A percentile compares a stretch with the other conserved stretches of the same genome.
phyloP scores from a whole-genome alignment of 2,797 vertebrate genomes.

The Telmatherina bonti region DNA sequence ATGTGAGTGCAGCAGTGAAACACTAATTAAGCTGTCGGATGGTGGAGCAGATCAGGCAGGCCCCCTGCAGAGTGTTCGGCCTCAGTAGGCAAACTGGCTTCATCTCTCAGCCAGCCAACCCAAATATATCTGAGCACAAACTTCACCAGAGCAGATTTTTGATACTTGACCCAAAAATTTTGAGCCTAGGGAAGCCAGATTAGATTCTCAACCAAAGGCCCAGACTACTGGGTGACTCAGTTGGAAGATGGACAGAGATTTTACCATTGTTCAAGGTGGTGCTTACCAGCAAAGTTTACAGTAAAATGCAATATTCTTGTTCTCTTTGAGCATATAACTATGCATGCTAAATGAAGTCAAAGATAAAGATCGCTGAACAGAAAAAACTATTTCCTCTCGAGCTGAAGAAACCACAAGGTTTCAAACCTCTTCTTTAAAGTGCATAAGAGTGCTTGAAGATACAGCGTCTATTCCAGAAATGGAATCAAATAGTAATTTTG shows the following conservation, averaged over 20 bases:
- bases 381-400: slow-evolving; percentile 40
- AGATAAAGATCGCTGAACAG: slow-evolving; percentile 10
- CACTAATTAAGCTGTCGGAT: slow-evolving; percentile 82
- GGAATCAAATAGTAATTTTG: slow-evolving; percentile 53
- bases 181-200: slow-evolving; percentile 55
- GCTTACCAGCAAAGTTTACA: slow-evolving; percentile 41
- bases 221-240: slow-evolving; percentile 47
- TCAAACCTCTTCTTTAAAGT: slow-evolving; percentile 45
- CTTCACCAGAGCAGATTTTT: slow-evolving; percentile 36
- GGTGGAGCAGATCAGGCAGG: slow-evolving; percentile 76
- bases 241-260: slow-evolving; percentile 38
- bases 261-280: slow-evolving; percentile 21
- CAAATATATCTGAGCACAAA: slow-evolving; percentile 70
- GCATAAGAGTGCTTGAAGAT: slow-evolving; percentile 34
- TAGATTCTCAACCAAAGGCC: slow-evolving; percentile 49
- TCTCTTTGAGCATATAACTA: slow-evolving; percentile 3
- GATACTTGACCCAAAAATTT: slow-evolving; percentile 57
- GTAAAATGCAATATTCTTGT: neutral
- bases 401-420: slow-evolving; percentile 56
- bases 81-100: slow-evolving; percentile 77
- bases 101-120: slow-evolving; percentile 78
- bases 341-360: neutral
- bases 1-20: slow-evolving; percentile 69
- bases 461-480: slow-evolving; percentile 42
- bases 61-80: slow-evolving; percentile 74